Conservation (phyloP, 2,888 invertebrate species). For the Agonum fuliginosum region DNA sequence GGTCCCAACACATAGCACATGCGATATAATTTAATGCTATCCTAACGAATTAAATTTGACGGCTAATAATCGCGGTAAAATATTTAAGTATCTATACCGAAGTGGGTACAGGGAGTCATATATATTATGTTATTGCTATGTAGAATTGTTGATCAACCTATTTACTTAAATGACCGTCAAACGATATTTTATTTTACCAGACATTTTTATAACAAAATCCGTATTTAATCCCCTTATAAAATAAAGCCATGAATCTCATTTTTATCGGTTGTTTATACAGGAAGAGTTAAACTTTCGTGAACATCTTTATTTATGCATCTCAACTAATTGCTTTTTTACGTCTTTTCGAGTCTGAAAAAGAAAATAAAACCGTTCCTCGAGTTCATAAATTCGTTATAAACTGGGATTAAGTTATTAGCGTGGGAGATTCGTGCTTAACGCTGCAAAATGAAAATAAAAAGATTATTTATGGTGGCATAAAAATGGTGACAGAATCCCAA, state of each 20-base stretch:
- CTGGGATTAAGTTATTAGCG: constrained; percentile 18
- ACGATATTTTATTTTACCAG: neutral
- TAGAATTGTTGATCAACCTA: neutral
- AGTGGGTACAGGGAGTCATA: no score
- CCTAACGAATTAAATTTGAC: no score
- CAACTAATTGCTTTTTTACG: constrained; percentile 29
- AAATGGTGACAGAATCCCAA: constrained; percentile 17
- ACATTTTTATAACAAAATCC: neutral
- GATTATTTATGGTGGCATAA: constrained; percentile 23
- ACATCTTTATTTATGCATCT: constrained; percentile 21
- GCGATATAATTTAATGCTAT: no score
- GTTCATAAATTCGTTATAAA: constrained; percentile 32
- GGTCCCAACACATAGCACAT: no score
- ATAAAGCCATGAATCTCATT: neutral
- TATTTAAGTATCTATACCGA: no score
- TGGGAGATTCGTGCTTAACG: constrained; percentile 3
- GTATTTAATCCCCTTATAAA: constrained; percentile 1
- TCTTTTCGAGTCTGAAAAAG: neutral
- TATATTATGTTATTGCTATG: neutral
- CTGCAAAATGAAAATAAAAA: neutral
- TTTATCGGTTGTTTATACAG: constrained; percentile 32
- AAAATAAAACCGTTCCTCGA: constrained; percentile 9
- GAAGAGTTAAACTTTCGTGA: constrained; percentile 25
- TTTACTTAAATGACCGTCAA: neutral
- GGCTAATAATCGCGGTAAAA: no score